These are phyloP conservation scores for Ectemnius lituratus DNA, from an alignment of 2,888 invertebrate species.

Conservation along the genomic window DNA sequence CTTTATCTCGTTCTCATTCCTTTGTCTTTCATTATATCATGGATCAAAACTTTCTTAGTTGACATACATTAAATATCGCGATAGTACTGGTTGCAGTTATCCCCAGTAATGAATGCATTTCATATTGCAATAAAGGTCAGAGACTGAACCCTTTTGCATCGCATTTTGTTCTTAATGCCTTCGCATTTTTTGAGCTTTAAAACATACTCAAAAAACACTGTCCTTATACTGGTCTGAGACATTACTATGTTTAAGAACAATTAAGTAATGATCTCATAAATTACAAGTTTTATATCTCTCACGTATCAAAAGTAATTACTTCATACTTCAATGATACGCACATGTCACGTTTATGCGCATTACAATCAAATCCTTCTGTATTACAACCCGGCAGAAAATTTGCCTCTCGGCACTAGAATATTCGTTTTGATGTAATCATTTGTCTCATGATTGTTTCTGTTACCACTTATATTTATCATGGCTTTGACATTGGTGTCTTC, in stretches of 20 bases:
- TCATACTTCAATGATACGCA: slow-evolving; percentile 52
- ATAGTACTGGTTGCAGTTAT: slow-evolving; percentile 59
- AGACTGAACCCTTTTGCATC: slow-evolving; percentile 63
- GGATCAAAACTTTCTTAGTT: slow-evolving; percentile 65
- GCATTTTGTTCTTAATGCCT: slow-evolving; percentile 62
- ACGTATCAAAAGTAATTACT: slow-evolving; percentile 63
- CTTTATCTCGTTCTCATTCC: slow-evolving; percentile 63
- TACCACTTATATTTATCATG: slow-evolving; percentile 60
- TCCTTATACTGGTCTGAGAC: slow-evolving; percentile 57
- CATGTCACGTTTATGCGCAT: slow-evolving; percentile 52
- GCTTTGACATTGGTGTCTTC: slow-evolving; percentile 66
- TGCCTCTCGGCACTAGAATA: slow-evolving; percentile 70
- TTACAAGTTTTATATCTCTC: slow-evolving; percentile 60
- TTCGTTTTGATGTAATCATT: slow-evolving; percentile 59
- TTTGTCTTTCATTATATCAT: slow-evolving; percentile 65
- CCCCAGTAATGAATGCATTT: slow-evolving; percentile 64
- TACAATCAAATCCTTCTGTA: slow-evolving; percentile 62
- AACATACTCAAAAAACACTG: slow-evolving; percentile 60
- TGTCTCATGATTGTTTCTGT: slow-evolving; percentile 59
- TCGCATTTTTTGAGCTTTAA: slow-evolving; percentile 61
- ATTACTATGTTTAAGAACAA: slow-evolving; percentile 56
- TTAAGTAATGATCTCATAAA: slow-evolving; percentile 61
- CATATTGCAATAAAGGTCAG: slow-evolving; percentile 62
- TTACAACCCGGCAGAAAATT: slow-evolving; percentile 69
- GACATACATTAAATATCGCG: slow-evolving; percentile 65